Base-by-base conservation (phyloP, 1,140 invertebrate species). In the Hestina assimilis region DNA sequence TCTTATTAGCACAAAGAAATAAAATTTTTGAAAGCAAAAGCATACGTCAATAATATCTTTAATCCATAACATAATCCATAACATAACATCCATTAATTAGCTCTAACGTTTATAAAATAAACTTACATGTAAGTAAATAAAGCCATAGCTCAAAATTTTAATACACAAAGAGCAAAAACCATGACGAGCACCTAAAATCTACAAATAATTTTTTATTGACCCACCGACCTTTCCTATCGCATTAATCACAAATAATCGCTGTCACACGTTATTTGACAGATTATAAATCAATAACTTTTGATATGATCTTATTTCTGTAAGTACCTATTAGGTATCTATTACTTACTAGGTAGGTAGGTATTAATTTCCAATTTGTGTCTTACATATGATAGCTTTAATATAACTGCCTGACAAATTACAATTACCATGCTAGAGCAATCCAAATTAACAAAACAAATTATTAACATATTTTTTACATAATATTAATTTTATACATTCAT, bases 91-190 rank as follows among this genome's bases (percentile, higher is more conserved):
- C 52, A 48, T 50, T 54, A 26, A 59, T 28, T n/a, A n/a, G n/a
- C n/a, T n/a, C n/a, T n/a, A 57, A 53, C 51, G 56, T 63, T 56
- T 56, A 68, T 59, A 62, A 63, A 73, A 72, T 63, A 46, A 69
- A 82, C 79, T 79, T 81, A 83, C 81, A 80, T 73, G 73, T 75
- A 72, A 67, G 66, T 63, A 72, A 73, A 70, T 48, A 75, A 79
- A 77, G 70, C 72, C 72, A 78, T 77, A 64, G 47, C 63, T 66
- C 60, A 70, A 33, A 65, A 69, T 51, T 63, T 67, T 64, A 55
- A 67, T 59, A 68, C 57, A 53, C 59, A 78, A 72, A 83, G 76
- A 85, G 78, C 81, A 85, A 85, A 85, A 79, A 76, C 79, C 79
- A 83, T 82, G 76, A 77, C 66, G 69, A 69, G 59, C 62, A 69